These are phyloP conservation scores for Noctua janthe DNA, from an alignment of 2,888 invertebrate species.

Conservation along the genomic window DNA sequence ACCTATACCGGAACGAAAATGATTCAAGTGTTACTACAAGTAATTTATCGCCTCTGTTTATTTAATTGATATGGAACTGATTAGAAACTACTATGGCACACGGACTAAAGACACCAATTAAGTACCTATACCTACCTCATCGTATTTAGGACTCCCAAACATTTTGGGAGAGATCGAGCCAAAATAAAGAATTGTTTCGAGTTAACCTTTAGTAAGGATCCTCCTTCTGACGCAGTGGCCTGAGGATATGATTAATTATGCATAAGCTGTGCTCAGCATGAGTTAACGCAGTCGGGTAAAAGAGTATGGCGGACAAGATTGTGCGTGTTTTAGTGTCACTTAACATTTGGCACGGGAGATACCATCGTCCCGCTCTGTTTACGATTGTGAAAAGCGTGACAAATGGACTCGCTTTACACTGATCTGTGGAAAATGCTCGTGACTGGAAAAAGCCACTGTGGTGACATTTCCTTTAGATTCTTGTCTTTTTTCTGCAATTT, in stretches of 20 bases:
- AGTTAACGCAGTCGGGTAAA: neutral
- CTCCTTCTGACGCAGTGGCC: neutral
- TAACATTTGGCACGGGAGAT: slow-evolving; percentile 77
- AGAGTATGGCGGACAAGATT: slow-evolving; percentile 29
- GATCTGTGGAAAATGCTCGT: slow-evolving; percentile 71
- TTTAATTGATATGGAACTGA: slow-evolving; percentile 56
- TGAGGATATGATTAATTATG: neutral
- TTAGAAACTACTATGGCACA: slow-evolving; percentile 30
- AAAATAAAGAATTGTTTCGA: neutral
- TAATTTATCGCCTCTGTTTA: slow-evolving; percentile 54
- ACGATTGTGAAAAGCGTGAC: slow-evolving; percentile 85
- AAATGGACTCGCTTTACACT: slow-evolving; percentile 73
- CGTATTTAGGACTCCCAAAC: neutral
- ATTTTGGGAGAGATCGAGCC: neutral
- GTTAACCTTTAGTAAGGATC: neutral
- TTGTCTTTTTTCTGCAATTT: slow-evolving; percentile 35
- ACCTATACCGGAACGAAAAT: slow-evolving; percentile 52
- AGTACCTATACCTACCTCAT: neutral
- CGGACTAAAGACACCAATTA: neutral
- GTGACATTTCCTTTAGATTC: slow-evolving; percentile 59
- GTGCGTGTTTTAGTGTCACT: slow-evolving; percentile 53
- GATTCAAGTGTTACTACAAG: slow-evolving; percentile 29
- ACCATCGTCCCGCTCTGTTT: slow-evolving; percentile 86
- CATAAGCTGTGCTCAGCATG: neutral
- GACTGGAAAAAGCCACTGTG: slow-evolving; percentile 65